These are phyloP conservation scores for Bostrychus sinensis DNA, from an alignment of 2,113 vertebrate species.

Conservation along the genomic window DNA sequence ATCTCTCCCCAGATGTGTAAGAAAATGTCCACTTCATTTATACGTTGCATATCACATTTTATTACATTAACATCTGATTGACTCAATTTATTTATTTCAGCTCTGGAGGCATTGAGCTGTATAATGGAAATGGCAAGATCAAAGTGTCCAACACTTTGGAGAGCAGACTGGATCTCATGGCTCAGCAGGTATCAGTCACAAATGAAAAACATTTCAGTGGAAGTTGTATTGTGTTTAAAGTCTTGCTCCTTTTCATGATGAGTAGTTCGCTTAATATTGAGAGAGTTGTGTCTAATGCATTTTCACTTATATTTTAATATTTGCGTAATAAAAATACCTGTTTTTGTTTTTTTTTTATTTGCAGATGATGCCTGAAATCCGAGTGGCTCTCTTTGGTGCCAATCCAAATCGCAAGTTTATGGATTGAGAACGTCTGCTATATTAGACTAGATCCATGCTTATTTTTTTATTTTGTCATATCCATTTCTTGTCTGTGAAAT, in stretches of 20 bases:
- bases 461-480: slow-evolving; percentile 64
- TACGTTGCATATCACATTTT: neutral
- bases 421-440: slow-evolving; percentile 81
- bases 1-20: slow-evolving; percentile 89
- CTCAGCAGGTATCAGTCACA: slow-evolving; percentile 87
- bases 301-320: neutral
- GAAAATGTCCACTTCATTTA: slow-evolving; percentile 20
- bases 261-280: neutral
- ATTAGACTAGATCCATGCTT: slow-evolving; percentile 31
- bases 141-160: slow-evolving; percentile 97
- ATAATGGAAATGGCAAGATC: slow-evolving; percentile 89
- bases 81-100: slow-evolving; percentile 64
- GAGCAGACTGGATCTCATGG: slow-evolving; percentile 95
- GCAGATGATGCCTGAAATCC: slow-evolving; percentile 98
- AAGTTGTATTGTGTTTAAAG: neutral
- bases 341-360: slow-evolving; percentile 21
- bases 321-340: neutral
- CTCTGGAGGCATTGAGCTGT: slow-evolving; percentile 94
- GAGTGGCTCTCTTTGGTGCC: slow-evolving; percentile 92
- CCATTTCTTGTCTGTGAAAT: slow-evolving; percentile 67
- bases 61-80: neutral
- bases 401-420: slow-evolving; percentile 96
- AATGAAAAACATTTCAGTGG: neutral
- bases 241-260: neutral
- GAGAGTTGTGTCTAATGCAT: neutral